These are phyloP conservation scores for Alosa alosa DNA, from an alignment of 2,113 vertebrate species.

Conservation along the genomic window DNA sequence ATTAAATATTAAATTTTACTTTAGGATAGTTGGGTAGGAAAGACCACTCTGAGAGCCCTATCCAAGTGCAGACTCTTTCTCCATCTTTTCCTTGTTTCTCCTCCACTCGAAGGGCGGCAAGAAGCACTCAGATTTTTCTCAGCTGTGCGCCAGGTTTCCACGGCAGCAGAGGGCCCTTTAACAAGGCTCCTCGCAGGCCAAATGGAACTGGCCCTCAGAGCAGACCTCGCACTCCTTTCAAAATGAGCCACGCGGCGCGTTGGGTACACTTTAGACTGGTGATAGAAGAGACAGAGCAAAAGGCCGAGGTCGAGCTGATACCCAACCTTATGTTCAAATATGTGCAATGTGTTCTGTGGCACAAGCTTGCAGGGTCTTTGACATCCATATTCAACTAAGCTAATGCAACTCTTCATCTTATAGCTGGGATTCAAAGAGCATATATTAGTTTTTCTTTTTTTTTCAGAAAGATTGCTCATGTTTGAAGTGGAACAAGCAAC, in stretches of 20 bases:
- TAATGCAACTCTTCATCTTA: neutral
- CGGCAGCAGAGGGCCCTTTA: conserved; percentile 25
- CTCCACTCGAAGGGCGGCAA: neutral
- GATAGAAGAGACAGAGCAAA: neutral
- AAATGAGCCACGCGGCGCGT: neutral
- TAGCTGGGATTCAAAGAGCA: neutral
- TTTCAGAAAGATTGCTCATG: neutral
- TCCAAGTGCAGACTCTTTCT: neutral
- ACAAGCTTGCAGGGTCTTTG: neutral
- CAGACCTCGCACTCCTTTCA: conserved; percentile 32
- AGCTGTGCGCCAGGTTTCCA: conserved; percentile 40
- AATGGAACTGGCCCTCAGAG: conserved; percentile 41
- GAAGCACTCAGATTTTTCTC: conserved; percentile 32
- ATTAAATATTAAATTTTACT: conserved; percentile 11
- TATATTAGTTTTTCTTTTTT: too few relatives aligned
- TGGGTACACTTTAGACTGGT: neutral
- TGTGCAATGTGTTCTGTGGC: neutral
- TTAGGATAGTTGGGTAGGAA: conserved; percentile 17
- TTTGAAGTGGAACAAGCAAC: neutral
- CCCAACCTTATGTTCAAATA: neutral
- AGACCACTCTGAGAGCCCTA: neutral
- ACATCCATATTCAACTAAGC: neutral
- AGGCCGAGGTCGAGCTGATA: neutral
- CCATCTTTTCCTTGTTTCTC: neutral
- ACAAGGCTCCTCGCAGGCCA: conserved; percentile 32